Evolutionary conservation across 1,140 invertebrate species (phyloP).

Genomic region (Achroia grisella): DNA sequence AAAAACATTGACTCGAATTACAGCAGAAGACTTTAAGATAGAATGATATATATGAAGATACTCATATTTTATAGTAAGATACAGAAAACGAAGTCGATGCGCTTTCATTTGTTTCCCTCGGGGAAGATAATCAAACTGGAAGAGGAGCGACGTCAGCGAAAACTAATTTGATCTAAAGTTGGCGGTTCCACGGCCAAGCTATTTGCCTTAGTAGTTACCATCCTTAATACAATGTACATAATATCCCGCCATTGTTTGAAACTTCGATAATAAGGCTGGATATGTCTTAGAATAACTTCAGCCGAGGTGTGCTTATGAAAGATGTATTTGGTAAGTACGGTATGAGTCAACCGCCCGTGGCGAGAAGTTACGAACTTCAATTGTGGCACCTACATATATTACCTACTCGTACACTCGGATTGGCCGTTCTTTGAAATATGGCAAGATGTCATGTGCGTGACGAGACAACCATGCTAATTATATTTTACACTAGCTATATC

Average conservation of each 20-base stretch:
- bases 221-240: slow-evolving; percentile 42
- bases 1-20: too few relatives aligned
- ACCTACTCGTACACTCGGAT: slow-evolving; percentile 21
- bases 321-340: slow-evolving; percentile 24
- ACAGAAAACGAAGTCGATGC: not conserved
- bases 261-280: slow-evolving; percentile 20
- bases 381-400: slow-evolving; percentile 25
- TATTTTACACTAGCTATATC: too few relatives aligned
- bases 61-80: slow-evolving; percentile 8
- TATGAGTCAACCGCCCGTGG: slow-evolving; percentile 35
- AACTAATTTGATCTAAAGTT: slow-evolving; percentile 63
- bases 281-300: slow-evolving; percentile 13
- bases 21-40: too few relatives aligned
- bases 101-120: slow-evolving; percentile 35
- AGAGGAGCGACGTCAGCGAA: slow-evolving; percentile 38
- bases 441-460: not conserved
- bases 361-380: slow-evolving; percentile 50
- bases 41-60: too few relatives aligned
- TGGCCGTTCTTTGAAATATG: slow-evolving; percentile 59
- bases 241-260: slow-evolving; percentile 16
- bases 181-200: slow-evolving; percentile 33
- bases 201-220: slow-evolving; percentile 48
- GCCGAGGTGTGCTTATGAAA: slow-evolving; percentile 8
- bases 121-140: slow-evolving; percentile 56
- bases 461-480: too few relatives aligned